A percentile compares a stretch with the other conserved stretches of the same genome.
These are phyloP conservation scores for Montipora capricornis DNA, from an alignment of 64 coral and sea anemone species.

Conservation along the genomic window DNA sequence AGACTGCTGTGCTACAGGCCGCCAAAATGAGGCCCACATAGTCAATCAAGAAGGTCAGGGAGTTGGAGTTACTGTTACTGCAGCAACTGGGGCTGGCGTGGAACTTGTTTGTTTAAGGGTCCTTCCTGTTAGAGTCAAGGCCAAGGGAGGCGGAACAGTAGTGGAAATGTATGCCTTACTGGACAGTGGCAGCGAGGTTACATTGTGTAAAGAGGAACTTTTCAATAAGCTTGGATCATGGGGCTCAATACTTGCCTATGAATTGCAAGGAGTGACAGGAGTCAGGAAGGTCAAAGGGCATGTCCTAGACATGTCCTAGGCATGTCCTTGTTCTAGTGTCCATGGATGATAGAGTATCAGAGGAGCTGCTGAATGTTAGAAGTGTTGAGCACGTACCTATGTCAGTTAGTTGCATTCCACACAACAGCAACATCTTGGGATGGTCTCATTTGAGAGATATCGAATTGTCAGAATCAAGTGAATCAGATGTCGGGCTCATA, in stretches of 20 bases:
- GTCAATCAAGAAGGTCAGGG: neutral
- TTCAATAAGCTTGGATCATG: conserved; percentile 21
- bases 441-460: conserved; percentile 39
- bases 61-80: neutral
- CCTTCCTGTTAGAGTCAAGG: neutral
- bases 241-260: conserved; percentile 10
- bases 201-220: conserved; percentile 66
- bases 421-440: neutral
- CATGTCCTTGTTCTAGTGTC: conserved; percentile 10
- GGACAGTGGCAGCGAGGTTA: conserved; percentile 71
- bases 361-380: conserved; percentile 28
- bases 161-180: conserved; percentile 71
- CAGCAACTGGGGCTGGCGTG: neutral
- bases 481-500: conserved; percentile 28
- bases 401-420: neutral
- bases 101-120: neutral
- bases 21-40: conserved; percentile 4
- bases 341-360: conserved; percentile 11
- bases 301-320: neutral
- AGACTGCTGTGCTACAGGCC: conserved; percentile 6
- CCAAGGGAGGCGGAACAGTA: neutral
- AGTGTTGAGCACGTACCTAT: conserved; percentile 35
- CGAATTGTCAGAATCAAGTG: neutral
- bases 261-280: conserved; percentile 44
- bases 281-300: neutral